Evolutionary conservation across 2,888 invertebrate species (phyloP), one percentile per base, ranked within the genome.

Genomic region (Heliconius cydno): DNA sequence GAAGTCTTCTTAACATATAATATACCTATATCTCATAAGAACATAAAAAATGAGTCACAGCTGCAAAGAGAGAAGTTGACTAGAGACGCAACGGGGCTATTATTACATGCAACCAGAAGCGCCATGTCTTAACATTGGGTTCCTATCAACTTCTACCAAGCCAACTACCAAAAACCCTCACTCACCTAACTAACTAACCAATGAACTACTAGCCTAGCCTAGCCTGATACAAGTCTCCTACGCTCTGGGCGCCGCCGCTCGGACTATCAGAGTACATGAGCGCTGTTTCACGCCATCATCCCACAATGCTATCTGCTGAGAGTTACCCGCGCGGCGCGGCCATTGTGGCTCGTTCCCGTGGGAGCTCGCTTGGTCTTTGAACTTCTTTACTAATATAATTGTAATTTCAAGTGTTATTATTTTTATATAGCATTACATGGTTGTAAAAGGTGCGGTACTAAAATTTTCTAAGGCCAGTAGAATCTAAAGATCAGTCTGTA

Each of bases 71-170:
- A 28, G 66, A 41, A 28, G 25, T 30, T 70, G 9, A 13, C 13
- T 41, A n/a, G 25, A 52, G 63, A 70, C 79, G 74, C 60, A 74
- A 60, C 60, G 15, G 22, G 30, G 63, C 46, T 71, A 74, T 81
- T 81, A 79, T 66, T 70, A 41, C 38, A 81, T 79, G 80, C 60
- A 76, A 80, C 75, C 77, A 7, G 34, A 34, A 34, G 34, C 34
- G 34, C 34, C 34, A 7, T 34, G 34, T 34, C 34, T 7, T 34
- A 34, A 34, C 34, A 34, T 34, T 34, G 34, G 34, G 34, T 34
- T 34, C 6, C 34, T 34, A 6, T 34, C 34, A 34, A 52, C 46
- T 15, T 15, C 15, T 46, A 46, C 46, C 15, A 46, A 46, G 6
- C 6, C 15, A 6, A 46, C 46, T 46, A 46, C 15, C 52, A 15